These are phyloP conservation scores for Felis catus DNA, from an alignment of 2,113 vertebrate species.

Conservation along the genomic window F.catus_Fca126_mat1.0 CM031413.1:157108501-157109000, in stretches of 20 bases:
- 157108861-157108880: not conserved
- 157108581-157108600: not conserved
- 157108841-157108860: not conserved
- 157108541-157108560: not conserved
- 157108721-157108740: not conserved
- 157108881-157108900: not conserved
- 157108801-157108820: not conserved
- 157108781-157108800: not conserved
- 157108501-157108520: not conserved
- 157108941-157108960: no score
- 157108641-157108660: not conserved
- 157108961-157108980: no score
- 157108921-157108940: no score
- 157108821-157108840: not conserved
- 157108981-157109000: no score
- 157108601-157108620: not conserved
- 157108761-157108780: not conserved
- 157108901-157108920: no score
- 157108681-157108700: not conserved
- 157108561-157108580: not conserved
- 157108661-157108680: not conserved
- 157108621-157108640: not conserved
- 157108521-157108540: not conserved
- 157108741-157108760: not conserved
- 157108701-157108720: not conserved